Base-by-base conservation (phyloP, 2,888 invertebrate species). In the Sericinus montela region DNA sequence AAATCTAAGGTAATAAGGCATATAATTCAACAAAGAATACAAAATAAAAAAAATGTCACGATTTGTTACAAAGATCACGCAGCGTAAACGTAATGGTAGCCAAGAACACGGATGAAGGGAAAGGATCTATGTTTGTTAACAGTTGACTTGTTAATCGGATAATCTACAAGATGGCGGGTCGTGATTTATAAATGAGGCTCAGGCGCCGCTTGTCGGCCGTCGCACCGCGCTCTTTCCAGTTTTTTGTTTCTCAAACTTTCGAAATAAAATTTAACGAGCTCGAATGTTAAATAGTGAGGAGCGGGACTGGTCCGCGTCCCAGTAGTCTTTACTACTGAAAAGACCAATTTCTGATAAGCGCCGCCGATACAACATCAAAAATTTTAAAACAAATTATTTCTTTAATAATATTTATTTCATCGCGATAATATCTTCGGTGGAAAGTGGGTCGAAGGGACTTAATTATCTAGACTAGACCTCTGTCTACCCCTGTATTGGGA, bases 131-230 rank as follows among this genome's bases (percentile, higher is more conserved):
- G 68, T 75, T 66, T 59, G 60, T 75, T 75, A 72, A 74, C 72
- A 74, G 79, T 72, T 79, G 77, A 77, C 70, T 80, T 72, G 79
- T 75, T 83, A 81, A 84, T 84, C 82, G 72, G 70, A 66, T 79
- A 72, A 84, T 82, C 79, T 80, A 69, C 69, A 78, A 80, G 73
- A 80, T 75, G 80, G 74, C 75, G 69, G 72, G 57, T 60, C 55
- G 72, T 79, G 79, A 80, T 80, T 84, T 81, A 77, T 80, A 71
- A 66, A 62, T 56, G 75, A 72, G 63, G 72, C 66, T 64, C 75
- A 76, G 80, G 81, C 83, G 82, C 84, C 82, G 77, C 65, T 63
- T 65, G 57, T 60, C 64, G 63, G 59, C 63, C 59, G 61, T 28
- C 44, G 56, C 59, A 61, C 58, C 62, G 59, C 65, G 54, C 52